These are phyloP conservation scores for Tinamus guttatus DNA, from an alignment of 2,113 vertebrate species.

Conservation along the genomic window DNA sequence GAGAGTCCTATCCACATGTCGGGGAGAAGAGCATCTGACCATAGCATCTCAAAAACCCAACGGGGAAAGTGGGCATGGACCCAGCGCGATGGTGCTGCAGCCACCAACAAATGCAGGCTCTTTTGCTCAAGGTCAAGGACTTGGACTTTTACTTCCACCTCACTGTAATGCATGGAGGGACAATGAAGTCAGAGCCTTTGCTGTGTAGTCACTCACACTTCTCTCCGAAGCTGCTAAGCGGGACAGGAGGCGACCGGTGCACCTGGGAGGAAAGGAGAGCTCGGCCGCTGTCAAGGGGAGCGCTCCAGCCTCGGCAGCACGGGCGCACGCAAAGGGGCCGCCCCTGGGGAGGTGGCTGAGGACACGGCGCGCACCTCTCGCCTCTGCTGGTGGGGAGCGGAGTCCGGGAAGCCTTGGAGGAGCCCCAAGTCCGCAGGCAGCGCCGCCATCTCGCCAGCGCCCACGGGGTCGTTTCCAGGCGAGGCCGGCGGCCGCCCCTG, in stretches of 20 bases:
- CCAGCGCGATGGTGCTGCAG: not conserved
- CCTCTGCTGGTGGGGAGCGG: no score
- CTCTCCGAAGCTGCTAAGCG: not conserved
- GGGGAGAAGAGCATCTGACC: not conserved
- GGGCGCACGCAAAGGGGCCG: not conserved
- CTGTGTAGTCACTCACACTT: fast-evolving
- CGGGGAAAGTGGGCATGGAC: not conserved
- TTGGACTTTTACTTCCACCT: not conserved
- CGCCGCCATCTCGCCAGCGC: no score
- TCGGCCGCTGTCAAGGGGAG: not conserved
- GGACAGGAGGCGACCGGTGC: not conserved
- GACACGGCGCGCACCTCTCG: not conserved
- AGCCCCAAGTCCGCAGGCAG: no score
- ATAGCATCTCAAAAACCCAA: not conserved
- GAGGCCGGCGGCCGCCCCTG: no score
- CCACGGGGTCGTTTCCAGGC: no score
- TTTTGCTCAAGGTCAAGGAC: not conserved
- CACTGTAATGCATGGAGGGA: no score
- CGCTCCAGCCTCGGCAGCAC: not conserved
- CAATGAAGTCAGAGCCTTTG: not conserved
- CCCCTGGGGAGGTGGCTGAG: fast-evolving
- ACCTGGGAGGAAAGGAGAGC: not conserved
- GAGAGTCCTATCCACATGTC: not conserved
- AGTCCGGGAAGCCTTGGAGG: no score
- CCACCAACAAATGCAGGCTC: fast-evolving